Evolutionary conservation across 2,797 vertebrate genomes (phyloP).

Genomic region (Liasis olivaceus): DNA sequence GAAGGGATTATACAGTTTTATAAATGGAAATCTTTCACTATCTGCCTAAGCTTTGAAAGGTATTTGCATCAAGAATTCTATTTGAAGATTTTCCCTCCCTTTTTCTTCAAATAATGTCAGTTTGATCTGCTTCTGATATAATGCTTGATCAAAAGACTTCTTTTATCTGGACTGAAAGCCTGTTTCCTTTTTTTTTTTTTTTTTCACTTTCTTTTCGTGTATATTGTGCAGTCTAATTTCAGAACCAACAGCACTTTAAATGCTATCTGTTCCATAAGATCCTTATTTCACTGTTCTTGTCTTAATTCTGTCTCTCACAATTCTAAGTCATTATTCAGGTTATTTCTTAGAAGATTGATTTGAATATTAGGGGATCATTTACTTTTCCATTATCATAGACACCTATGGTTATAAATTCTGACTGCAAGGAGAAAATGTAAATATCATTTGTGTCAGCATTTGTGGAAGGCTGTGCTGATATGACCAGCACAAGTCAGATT

Average conservation of each 20-base stretch:
- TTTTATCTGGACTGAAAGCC: conserved; percentile 44
- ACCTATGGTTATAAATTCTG: conserved; percentile 66
- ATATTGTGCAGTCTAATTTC: conserved; percentile 46
- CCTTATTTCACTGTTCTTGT: conserved; percentile 66
- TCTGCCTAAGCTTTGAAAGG: conserved; percentile 46
- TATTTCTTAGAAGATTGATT: conserved; percentile 74
- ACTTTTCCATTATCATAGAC: conserved; percentile 71
- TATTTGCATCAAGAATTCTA: conserved; percentile 57
- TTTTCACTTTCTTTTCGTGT: conserved; percentile 14
- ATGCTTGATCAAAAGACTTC: conserved; percentile 57
- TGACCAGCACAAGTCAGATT: conserved; percentile 23
- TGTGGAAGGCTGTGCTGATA: conserved; percentile 47
- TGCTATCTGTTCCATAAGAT: conserved; percentile 53
- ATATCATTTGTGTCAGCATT: conserved; percentile 63
- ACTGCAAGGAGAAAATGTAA: conserved; percentile 64
- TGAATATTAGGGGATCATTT: conserved; percentile 70
- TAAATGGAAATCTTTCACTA: conserved; percentile 54
- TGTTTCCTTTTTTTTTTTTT: conserved; percentile 13
- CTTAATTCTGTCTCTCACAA: conserved; percentile 70
- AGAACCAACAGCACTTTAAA: conserved; percentile 25
- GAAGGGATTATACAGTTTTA: conserved; percentile 41
- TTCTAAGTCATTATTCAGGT: conserved; percentile 72
- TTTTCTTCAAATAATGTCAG: conserved; percentile 38
- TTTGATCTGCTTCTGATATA: conserved; percentile 57
- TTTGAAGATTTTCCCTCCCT: conserved; percentile 46